Evolutionary conservation across 2,888 invertebrate genomes (phyloP), one percentile per base, ranked within the genome.

Genomic region (Actias luna): DNA sequence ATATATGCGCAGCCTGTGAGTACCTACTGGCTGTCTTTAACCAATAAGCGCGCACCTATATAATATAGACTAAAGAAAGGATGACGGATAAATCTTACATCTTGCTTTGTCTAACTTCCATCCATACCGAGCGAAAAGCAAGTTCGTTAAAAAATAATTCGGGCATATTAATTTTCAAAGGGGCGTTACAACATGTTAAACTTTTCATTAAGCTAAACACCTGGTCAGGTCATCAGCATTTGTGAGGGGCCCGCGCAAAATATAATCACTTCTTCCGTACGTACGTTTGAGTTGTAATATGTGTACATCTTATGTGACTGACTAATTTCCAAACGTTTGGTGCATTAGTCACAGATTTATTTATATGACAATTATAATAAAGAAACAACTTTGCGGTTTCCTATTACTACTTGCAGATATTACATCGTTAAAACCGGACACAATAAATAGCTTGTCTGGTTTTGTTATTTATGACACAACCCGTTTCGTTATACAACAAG

Each of bases 381-480:
- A 7, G n/a, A 42, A 42, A 42, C 42, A 42, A 42, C 42, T 8
- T 8, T 42, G n/a, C 18, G 16, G 42, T 42, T 18, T 18, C n/a
- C 16, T 39, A 14, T 42, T 18, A 16, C n/a, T 1, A n/a, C n/a
- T n/a, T n/a, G n/a, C 39, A n/a, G 18, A 8, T 18, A 42, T 42
- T 18, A 33, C n/a, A 18, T 57, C 27, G 39, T 36, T 57, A 58
- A 33, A 33, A 57, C 42, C 16, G 46, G 39, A 62, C 0, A 25
- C 52, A 31, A 60, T 63, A 59, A 63, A 42, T 57, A 63, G 62
- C 64, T 63, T 74, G 75, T 71, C 73, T 62, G n/a, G 64, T 67
- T 68, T 68, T 68, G 72, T 78, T 74, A 72, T 79, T 79, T 80
- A 80, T 75, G 68, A 68, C 10, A 65, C 61, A 69, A 69, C 74